Percentiles rank a stretch among this genome's conserved stretches.
These are phyloP conservation scores for Avahi laniger DNA, from an alignment of 2,797 vertebrate species.

Conservation along the genomic window DNA sequence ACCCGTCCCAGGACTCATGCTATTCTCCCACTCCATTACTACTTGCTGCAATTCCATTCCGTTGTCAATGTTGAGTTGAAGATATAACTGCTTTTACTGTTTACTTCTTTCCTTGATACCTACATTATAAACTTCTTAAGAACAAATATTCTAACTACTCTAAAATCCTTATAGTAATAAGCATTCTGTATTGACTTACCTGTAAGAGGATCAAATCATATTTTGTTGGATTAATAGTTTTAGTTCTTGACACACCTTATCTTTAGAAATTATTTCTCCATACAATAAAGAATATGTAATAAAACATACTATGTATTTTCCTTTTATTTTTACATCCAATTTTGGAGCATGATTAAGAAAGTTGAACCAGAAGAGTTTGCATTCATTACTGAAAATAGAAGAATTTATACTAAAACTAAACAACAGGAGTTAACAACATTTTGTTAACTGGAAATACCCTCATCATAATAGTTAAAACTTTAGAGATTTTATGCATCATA, in stretches of 20 bases:
- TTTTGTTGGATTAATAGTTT: conserved; percentile 18
- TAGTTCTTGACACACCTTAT: neutral
- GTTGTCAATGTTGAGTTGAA: neutral
- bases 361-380: neutral
- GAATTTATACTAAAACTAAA: conserved; percentile 22
- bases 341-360: neutral
- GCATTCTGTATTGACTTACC: conserved; percentile 10
- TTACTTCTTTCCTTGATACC: conserved; percentile 10
- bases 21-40: neutral
- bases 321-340: neutral
- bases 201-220: neutral
- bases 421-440: neutral
- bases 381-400: conserved; percentile 23
- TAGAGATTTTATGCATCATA: neutral
- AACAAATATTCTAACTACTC: conserved; percentile 8
- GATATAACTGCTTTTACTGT: neutral
- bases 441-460: conserved; percentile 5
- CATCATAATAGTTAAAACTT: neutral
- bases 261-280: conserved; percentile 6
- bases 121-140: conserved; percentile 10
- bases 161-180: conserved; percentile 24
- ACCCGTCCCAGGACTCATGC: neutral
- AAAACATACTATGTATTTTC: neutral
- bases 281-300: neutral
- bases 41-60: neutral